Base-by-base conservation (phyloP, 2,797 vertebrate species). In the Echeneis naucrates region DNA sequence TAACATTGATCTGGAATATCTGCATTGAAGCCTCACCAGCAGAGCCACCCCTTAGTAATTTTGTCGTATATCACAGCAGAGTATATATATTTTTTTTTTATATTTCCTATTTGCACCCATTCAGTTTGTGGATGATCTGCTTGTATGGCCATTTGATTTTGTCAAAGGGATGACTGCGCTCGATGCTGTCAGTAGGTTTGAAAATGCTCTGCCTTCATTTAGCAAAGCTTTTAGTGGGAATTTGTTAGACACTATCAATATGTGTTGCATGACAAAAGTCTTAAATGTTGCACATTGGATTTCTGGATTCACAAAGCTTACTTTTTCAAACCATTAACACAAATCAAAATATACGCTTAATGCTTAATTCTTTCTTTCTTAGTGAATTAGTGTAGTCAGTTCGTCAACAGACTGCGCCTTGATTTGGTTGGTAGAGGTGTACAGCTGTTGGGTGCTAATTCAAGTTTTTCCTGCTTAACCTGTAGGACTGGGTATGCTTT, bases 101-200 rank as follows among this genome's bases (percentile, higher is more conserved):
- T 42, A 13, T 30, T 30, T 30, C 30, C n/a, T 30, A 30, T 83
- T 69, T 78, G 62, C 67, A 52, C 13, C 16, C 38, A 0, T 44
- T 52, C 2, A 10, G 26, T 66, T 57, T 68, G 62, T 53, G 24
- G 40, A 71, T 26, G 27, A 47, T 38, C 37, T 64, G 56, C 42
- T 60, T 64, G 48, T 32, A 2, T 23, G 47, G 24, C 47, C 9
- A 14, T 77, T 81, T 50, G 9, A 19, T 64, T 68, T 66, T 19
- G 57, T 30, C 19, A 14, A 60, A 19, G 35, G 62, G 52, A 2
- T 75, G 58, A 86, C 83, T 53, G 69, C 83, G 77, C 72, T 72
- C 75, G 74, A 70, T 0, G 14, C 27, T 59, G 6, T 58, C 40
- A 54, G 1, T 45, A 4, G 27, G 30, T n/a, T 38, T 50, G 19